phyloP scores from a whole-genome alignment of 2,888 invertebrate genomes.

The Bellardia pandia region DNA sequence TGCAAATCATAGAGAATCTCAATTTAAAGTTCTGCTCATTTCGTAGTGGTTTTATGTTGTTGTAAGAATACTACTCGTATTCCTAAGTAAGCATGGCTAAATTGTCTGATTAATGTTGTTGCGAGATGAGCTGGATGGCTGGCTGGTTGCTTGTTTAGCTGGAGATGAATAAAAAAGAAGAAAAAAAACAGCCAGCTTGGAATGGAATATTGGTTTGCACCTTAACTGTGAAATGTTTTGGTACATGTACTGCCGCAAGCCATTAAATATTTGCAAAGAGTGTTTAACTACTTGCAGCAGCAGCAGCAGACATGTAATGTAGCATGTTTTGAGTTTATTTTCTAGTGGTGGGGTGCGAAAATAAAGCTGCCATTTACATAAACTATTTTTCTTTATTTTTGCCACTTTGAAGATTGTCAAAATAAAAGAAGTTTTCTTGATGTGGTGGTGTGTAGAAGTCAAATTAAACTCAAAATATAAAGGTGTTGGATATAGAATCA shows the following conservation, averaged over 20 bases:
- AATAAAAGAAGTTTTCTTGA: conserved; percentile 31
- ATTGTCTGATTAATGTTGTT: conserved; percentile 70
- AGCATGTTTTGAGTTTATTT: conserved; percentile 5
- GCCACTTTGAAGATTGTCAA: conserved; percentile 29
- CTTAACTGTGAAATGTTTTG: conserved; percentile 71
- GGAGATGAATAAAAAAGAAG: background rate
- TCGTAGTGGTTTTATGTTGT: conserved; percentile 20
- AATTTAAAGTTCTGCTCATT: conserved; percentile 45
- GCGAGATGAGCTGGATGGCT: conserved; percentile 57
- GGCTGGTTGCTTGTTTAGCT: conserved; percentile 34
- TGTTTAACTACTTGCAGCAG: conserved; percentile 51
- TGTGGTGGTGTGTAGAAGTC: background rate
- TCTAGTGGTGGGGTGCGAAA: conserved; percentile 24
- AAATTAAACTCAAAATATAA: conserved; percentile 13
- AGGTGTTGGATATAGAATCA: conserved; percentile 21
- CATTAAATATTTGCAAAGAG: conserved; percentile 51
- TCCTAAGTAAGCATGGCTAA: conserved; percentile 65
- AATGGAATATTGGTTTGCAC: conserved; percentile 53
- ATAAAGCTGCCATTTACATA: conserved; percentile 25
- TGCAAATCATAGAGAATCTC: conserved; percentile 49
- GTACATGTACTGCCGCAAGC: conserved; percentile 61
- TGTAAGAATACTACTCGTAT: conserved; percentile 47
- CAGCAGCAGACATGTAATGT: conserved; percentile 35
- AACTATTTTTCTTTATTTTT: conserved; percentile 22
- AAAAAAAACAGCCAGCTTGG: conserved; percentile 10